phyloP scores from a whole-genome alignment of 2,113 vertebrate species.

The Abramis brama region DNA sequence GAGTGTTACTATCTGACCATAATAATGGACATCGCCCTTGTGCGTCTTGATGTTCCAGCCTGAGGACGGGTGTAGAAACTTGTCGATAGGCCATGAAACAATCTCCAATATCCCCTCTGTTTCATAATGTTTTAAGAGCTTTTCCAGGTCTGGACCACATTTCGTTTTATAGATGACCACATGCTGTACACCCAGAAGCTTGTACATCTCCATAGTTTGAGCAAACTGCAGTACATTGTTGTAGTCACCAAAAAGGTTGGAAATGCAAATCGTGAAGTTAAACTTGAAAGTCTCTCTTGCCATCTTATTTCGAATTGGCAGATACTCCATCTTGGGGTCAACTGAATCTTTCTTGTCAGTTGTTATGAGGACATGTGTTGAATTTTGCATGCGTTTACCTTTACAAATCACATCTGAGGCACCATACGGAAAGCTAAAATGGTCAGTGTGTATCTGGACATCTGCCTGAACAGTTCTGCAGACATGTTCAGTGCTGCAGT shows the following conservation, averaged over 20 bases:
- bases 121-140: slow-evolving; percentile 68
- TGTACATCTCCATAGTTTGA: slow-evolving; percentile 74
- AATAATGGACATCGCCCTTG: slow-evolving; percentile 64
- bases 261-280: slow-evolving; percentile 76
- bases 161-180: slow-evolving; percentile 74
- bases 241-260: slow-evolving; percentile 72
- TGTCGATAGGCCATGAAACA: slow-evolving; percentile 70
- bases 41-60: slow-evolving; percentile 53
- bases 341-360: not conserved
- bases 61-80: slow-evolving; percentile 64
- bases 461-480: slow-evolving; percentile 47
- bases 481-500: slow-evolving; percentile 65
- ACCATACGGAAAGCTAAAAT: slow-evolving; percentile 72
- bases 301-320: slow-evolving; percentile 59
- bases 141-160: slow-evolving; percentile 68
- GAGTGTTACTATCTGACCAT: slow-evolving; percentile 59
- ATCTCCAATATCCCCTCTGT: slow-evolving; percentile 68
- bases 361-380: slow-evolving; percentile 38
- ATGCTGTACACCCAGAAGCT: slow-evolving; percentile 68
- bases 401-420: slow-evolving; percentile 55
- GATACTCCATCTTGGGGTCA: not conserved
- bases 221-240: slow-evolving; percentile 75
- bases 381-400: not conserved
- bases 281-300: slow-evolving; percentile 59
- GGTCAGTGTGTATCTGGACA: slow-evolving; percentile 66